These are phyloP conservation scores for Brachionus manjavacas DNA, from an alignment of 1,140 invertebrate genomes.

Conservation along the genomic window DNA sequence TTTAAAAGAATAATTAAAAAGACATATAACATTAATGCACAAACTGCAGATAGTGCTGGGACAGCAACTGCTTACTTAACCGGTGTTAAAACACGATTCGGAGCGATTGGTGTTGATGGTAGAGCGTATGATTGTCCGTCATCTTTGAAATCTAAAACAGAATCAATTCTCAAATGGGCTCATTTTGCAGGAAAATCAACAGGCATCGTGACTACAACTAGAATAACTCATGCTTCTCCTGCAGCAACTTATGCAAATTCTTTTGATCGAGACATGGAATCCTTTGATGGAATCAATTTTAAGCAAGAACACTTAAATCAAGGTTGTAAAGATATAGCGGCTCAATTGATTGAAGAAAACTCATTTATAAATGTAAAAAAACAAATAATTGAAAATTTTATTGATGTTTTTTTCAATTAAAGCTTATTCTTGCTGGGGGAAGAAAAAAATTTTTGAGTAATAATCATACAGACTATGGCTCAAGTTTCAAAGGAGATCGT, in stretches of 20 bases:
- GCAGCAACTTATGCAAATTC: conserved; percentile 72
- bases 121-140: conserved; percentile 44
- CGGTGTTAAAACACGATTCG: conserved; percentile 77
- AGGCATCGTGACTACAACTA: conserved; percentile 79
- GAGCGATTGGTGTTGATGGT: conserved; percentile 70
- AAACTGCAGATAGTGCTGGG: conserved; percentile 81
- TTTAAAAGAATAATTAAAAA: conserved; percentile 64
- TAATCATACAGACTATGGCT: not conserved
- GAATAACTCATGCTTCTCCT: conserved; percentile 82
- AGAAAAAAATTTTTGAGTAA: conserved; percentile 26
- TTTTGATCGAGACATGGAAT: conserved; percentile 49
- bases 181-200: conserved; percentile 62
- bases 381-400: too few relatives aligned
- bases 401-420: not conserved
- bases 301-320: conserved; percentile 49
- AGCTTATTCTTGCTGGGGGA: conserved; percentile 41
- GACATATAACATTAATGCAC: conserved; percentile 81
- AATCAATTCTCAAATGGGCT: conserved; percentile 24
- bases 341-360: conserved; percentile 49
- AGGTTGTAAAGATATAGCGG: conserved; percentile 55
- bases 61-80: conserved; percentile 79
- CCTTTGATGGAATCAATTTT: conserved; percentile 46
- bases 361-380: conserved; percentile 17
- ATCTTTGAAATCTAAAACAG: not conserved
- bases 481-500: not conserved